Conservation (phyloP, 92 coral and sea anemone species). For the Plumapathes pennacea region DNA sequence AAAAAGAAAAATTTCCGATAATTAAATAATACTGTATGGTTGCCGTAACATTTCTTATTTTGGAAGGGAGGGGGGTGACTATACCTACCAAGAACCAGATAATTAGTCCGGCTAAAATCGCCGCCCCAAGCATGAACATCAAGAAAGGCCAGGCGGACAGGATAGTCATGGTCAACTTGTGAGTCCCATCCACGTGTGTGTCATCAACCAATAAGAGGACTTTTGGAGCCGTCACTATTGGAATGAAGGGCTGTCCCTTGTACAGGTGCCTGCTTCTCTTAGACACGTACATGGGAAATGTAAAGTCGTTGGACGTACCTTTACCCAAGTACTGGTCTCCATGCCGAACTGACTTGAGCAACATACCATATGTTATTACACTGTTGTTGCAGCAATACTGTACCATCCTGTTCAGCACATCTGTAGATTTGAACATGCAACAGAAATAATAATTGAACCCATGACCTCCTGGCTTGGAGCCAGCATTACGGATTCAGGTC, state of each 20-base stretch:
- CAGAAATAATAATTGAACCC: not conserved
- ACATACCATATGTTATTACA: constrained; percentile 39
- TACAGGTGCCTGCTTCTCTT: constrained; percentile 51
- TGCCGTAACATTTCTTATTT: too few relatives aligned
- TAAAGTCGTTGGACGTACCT: constrained; percentile 64
- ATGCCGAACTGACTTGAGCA: constrained; percentile 54
- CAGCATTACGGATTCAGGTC: not conserved
- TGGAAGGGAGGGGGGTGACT: too few relatives aligned
- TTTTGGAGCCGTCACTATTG: constrained; percentile 75
- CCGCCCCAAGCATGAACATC: constrained; percentile 66
- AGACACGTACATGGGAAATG: constrained; percentile 68
- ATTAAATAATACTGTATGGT: too few relatives aligned
- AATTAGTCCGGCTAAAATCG: constrained; percentile 59
- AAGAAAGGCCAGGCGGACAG: constrained; percentile 77
- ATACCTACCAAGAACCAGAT: constrained; percentile 73
- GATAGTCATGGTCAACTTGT: constrained; percentile 62
- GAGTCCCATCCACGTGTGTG: constrained; percentile 40
- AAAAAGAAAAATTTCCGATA: too few relatives aligned
- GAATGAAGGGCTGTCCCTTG: constrained; percentile 65
- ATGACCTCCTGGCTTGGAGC: not conserved
- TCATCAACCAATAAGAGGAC: constrained; percentile 62
- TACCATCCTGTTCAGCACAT: constrained; percentile 47
- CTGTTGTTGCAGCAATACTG: constrained; percentile 61
- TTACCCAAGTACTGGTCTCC: constrained; percentile 65
- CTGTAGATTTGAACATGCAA: constrained; percentile 7